Base-by-base conservation (phyloP, 2,113 vertebrate species). In the Candoia aspera region DNA sequence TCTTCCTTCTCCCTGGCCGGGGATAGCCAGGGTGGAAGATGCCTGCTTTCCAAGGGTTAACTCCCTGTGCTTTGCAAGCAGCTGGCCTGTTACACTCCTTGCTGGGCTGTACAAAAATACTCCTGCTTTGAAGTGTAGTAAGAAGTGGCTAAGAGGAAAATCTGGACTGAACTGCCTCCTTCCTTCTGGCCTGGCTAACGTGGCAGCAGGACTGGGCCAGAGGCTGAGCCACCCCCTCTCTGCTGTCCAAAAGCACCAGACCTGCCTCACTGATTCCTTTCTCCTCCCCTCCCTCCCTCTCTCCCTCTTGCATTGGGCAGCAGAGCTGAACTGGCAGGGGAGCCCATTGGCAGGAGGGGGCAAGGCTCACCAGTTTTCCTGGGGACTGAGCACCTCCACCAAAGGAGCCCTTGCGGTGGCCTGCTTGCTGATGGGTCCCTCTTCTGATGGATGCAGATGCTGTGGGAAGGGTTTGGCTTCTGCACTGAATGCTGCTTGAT, bases 31-130 rank as follows among this genome's bases (percentile, higher is more conserved):
- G 23, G 58, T 84, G 73, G 26, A 59, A 91, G 86, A 9, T 58
- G 37, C 2, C 9, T 29, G 96, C 89, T 87, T 86, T 88, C 33
- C 88, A 95, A 96, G 97, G 95, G 97, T 98, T 98, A 98, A 96
- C 64, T 90, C 91, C 49, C 95, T 93, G 94, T 90, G 96, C 97
- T 97, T 95, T 97, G 97, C 97, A 96, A 97, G 97, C 97, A 98
- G 97, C 97, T 98, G 97, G 97, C 96, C 96, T n/a, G 8, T 97
- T 98, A 96, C 96, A 95, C 97, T 97, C 96, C 97, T 97, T 97
- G 97, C 97, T 96, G 96, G 95, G 96, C 96, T 97, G 97, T 97
- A 97, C 97, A 97, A 97, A 98, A 98, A 98, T 98, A 98, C 97
- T 98, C 97, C 62, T 89, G 96, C 97, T 98, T 98, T 98, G 98